Percentiles rank a stretch among this genome's conserved stretches.
These are phyloP conservation scores for Aurelia aurita DNA, from an alignment of 30 jellyfish, hydroid and myxozoan species.

Conservation along the genomic window DNA sequence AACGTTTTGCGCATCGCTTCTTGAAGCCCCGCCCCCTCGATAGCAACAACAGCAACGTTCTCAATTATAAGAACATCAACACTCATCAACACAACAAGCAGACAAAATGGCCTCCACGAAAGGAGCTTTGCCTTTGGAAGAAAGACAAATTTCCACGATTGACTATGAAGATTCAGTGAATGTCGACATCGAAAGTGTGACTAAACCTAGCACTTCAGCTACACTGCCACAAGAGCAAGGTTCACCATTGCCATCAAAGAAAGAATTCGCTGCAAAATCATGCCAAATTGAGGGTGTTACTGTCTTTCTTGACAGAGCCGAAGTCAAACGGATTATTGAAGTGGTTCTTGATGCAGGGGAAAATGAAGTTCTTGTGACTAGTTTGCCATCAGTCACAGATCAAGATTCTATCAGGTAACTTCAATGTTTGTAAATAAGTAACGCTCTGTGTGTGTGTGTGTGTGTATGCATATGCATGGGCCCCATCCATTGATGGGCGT, in stretches of 20 bases:
- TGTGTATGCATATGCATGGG: too few relatives aligned
- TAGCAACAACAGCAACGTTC: too few relatives aligned
- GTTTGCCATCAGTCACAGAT: constrained; percentile 80
- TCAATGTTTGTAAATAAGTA: too few relatives aligned
- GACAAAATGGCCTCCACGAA: too few relatives aligned
- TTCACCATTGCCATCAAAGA: neutral
- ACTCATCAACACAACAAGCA: too few relatives aligned
- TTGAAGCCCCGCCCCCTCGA: too few relatives aligned
- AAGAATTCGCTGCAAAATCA: constrained; percentile 7
- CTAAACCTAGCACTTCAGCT: neutral
- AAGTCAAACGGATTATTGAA: constrained; percentile 79
- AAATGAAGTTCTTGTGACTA: constrained; percentile 73
- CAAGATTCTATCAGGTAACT: constrained; percentile 82
- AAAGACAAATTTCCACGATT: neutral
- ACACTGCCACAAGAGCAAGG: neutral
- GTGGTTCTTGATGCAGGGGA: constrained; percentile 63
- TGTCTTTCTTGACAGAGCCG: constrained; percentile 95
- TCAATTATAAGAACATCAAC: too few relatives aligned
- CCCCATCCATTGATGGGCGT: too few relatives aligned
- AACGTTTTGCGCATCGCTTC: too few relatives aligned
- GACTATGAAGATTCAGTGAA: neutral
- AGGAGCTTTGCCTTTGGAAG: too few relatives aligned
- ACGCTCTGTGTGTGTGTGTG: too few relatives aligned
- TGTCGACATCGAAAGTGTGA: neutral
- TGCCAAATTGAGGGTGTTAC: constrained; percentile 91